These are phyloP conservation scores for Leptocoma aspasia DNA, from an alignment of 2,113 vertebrate species.

Conservation along the genomic window DNA sequence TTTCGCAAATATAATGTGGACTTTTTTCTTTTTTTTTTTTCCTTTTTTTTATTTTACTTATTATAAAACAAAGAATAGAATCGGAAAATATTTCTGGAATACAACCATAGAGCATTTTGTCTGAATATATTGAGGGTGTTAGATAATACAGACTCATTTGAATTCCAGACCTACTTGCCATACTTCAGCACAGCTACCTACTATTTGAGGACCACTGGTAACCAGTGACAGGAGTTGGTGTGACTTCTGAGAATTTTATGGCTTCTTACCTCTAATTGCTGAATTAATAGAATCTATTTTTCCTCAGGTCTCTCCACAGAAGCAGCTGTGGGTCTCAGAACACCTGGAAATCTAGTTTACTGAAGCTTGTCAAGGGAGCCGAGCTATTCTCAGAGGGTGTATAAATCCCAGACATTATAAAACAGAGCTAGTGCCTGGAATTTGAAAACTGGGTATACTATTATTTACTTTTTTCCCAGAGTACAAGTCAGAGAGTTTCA, in stretches of 20 bases:
- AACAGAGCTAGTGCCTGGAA: not conserved
- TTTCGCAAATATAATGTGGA: not conserved
- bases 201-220: not conserved
- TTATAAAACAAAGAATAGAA: not conserved
- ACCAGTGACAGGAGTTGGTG: not conserved
- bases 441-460: not conserved
- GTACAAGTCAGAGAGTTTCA: not conserved
- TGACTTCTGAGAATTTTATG: not conserved
- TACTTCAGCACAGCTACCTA: not conserved
- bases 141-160: not conserved
- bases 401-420: not conserved
- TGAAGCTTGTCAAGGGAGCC: not conserved
- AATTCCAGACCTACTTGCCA: not conserved
- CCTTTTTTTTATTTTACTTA: not conserved
- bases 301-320: not conserved
- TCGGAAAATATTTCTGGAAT: not conserved
- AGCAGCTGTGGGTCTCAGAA: not conserved
- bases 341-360: not conserved
- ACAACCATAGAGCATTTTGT: rapidly evolving
- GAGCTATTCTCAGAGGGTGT: not conserved
- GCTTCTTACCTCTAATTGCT: not conserved
- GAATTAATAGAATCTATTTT: not conserved
- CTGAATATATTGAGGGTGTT: not conserved
- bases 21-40: rapidly evolving
- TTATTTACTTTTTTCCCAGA: not conserved